These are phyloP conservation scores for Eurois occulta DNA, from an alignment of 2,888 invertebrate species.

Conservation along the genomic window DNA sequence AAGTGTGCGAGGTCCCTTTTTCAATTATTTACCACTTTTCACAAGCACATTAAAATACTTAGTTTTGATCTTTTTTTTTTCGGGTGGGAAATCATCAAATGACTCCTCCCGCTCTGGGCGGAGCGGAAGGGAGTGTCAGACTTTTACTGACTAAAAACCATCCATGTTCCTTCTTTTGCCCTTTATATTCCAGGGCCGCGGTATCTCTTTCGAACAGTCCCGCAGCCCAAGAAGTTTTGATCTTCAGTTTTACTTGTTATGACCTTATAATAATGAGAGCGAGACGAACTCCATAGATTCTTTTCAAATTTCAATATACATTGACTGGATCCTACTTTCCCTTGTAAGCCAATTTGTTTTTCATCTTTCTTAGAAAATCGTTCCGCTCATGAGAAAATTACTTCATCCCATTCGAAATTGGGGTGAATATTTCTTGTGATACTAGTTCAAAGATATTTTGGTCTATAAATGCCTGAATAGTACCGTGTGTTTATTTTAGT, in stretches of 20 bases:
- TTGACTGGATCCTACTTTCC: neutral
- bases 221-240: neutral
- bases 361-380: neutral
- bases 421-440: neutral
- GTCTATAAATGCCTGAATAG: neutral
- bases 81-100: no score
- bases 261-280: no score
- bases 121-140: no score
- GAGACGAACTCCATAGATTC: neutral
- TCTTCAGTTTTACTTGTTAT: neutral
- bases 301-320: neutral
- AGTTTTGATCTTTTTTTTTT: no score
- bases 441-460: neutral
- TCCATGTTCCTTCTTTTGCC: no score
- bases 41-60: neutral
- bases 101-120: no score
- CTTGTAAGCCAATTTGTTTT: constrained; percentile 17
- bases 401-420: neutral
- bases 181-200: no score
- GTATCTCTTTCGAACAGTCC: no score
- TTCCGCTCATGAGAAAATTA: neutral
- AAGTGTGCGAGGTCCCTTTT: neutral
- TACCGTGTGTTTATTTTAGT: neutral
- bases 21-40: neutral
- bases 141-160: no score